Evolutionary conservation across 2,797 vertebrate genomes (phyloP).

Genomic region (Columba guinea): DNA sequence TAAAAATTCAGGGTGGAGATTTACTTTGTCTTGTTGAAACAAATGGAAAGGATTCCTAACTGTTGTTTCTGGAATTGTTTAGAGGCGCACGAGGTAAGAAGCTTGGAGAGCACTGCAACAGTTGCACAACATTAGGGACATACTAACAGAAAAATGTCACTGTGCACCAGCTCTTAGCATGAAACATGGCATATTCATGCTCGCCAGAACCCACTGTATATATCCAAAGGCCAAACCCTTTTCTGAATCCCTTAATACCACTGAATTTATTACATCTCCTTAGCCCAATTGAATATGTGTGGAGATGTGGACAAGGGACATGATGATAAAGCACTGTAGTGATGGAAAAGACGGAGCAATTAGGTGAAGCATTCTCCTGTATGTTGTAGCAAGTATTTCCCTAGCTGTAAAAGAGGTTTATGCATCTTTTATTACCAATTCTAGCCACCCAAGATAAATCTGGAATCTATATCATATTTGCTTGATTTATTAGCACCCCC

Average conservation of each 20-base stretch:
- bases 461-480: not conserved
- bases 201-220: not conserved
- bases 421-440: not conserved
- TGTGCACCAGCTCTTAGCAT: not conserved
- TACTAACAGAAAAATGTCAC: not conserved
- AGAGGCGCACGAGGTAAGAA: not conserved
- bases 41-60: not conserved
- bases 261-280: not conserved
- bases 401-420: not conserved
- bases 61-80: not conserved
- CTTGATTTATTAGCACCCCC: not conserved
- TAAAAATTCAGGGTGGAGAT: not conserved
- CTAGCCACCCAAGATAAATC: not conserved
- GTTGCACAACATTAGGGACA: not conserved
- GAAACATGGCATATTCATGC: not conserved
- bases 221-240: slow-evolving; percentile 15
- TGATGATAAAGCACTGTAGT: not conserved
- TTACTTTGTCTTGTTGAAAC: not conserved
- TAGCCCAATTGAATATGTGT: not conserved
- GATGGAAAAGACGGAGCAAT: not conserved
- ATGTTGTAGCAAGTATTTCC: not conserved
- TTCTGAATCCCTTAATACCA: not conserved
- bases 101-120: not conserved
- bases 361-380: not conserved
- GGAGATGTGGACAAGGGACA: not conserved